Conservation (phyloP, 2,113 vertebrate genomes). For the Carassius carassius region DNA sequence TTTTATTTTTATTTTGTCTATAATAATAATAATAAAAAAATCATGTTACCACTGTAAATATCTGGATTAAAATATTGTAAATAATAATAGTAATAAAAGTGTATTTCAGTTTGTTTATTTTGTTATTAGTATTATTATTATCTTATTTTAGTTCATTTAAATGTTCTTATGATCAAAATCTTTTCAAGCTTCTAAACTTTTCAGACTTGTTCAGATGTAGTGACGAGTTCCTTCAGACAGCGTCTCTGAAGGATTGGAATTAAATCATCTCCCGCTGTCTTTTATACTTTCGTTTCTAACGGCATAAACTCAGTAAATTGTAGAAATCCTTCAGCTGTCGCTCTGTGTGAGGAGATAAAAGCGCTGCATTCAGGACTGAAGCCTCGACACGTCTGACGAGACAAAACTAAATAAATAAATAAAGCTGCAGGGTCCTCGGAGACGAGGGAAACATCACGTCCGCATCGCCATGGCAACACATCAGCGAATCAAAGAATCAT, state of each 20-base stretch:
- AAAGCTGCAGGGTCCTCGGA: constrained; percentile 21
- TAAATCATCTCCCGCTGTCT: not conserved
- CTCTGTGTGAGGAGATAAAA: not conserved
- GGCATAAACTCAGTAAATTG: not conserved
- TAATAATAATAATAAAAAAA: no score
- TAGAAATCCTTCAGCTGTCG: not conserved
- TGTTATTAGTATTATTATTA: no score
- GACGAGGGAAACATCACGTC: constrained; percentile 44
- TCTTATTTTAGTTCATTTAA: no score
- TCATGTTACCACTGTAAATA: no score
- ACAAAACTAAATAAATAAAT: constrained; percentile 33
- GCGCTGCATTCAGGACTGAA: no score
- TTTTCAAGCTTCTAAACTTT: no score
- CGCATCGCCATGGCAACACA: constrained; percentile 54
- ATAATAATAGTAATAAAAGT: no score
- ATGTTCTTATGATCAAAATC: no score
- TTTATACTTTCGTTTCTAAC: not conserved
- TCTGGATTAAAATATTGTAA: no score
- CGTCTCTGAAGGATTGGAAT: not conserved
- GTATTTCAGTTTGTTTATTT: no score
- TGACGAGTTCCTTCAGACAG: not conserved
- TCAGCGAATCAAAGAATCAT: constrained; percentile 31
- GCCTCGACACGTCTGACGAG: not conserved
- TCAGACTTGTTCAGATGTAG: no score
- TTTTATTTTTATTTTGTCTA: no score